Evolutionary conservation across 2,797 vertebrate species (phyloP), one percentile per base, ranked within the genome.

Genomic region (Masticophis lateralis): DNA sequence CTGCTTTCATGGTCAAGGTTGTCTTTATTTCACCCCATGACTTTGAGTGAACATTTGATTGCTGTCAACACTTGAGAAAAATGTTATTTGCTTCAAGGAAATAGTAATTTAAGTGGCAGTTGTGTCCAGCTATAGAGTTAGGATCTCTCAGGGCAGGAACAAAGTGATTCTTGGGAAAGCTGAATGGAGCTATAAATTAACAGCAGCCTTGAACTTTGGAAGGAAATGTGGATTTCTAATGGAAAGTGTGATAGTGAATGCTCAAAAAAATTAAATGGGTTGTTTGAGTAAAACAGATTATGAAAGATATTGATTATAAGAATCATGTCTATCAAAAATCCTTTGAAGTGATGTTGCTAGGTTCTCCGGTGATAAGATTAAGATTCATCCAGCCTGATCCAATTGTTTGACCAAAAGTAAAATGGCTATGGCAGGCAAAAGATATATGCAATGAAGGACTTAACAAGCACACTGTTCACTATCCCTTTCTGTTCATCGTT

Each of bases 11-110:
- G 94, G 83, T 94, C 89, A 92, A 0, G 0, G 57, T 51, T 59
- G 91, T 2, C 59, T 94, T 95, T 93, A 87, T 94, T 92, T 69
- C 79, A 0, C 95, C 94, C 92, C 89, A 66, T 60, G 74, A 22
- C 89, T 91, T n/a, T 56, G 90, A 93, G 93, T 95, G 87, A 93
- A 93, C 93, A 86, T 94, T 93, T 7, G 61, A 94, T 96, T 96
- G 92, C 57, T 95, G 43, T n/a, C 66, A 90, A 90, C 93, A 89
- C 53, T 28, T 4, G 25, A 94, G 74, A 61, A 12, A 59, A 47
- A 5, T 53, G 66, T 88, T 95, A 94, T 90, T 88, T 94, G 89
- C 37, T 11, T 95, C 87, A 89, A 13, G 28, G 51, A 88, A 96
- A 93, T 18, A 0, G 2, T 90, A 87, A 89, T 95, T 96, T 92